Conservation (phyloP, 2,113 vertebrate genomes). For the Gavia stellata region DNA sequence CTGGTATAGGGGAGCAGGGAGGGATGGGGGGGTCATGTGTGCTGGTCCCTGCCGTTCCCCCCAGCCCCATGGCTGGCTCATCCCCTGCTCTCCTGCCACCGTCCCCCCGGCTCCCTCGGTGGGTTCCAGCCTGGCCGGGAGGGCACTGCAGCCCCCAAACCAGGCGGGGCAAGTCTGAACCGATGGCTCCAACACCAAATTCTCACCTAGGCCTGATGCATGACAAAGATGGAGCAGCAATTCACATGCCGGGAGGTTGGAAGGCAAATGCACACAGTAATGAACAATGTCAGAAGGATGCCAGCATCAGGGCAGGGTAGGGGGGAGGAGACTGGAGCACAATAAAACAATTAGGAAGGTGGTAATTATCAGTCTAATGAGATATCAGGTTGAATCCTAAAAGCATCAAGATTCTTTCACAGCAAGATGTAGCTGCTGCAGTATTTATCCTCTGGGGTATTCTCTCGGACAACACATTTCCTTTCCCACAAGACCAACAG, state of each 20-base stretch:
- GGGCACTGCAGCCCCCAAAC: neutral
- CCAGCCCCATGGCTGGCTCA: neutral
- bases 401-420: constrained; percentile 27
- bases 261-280: neutral
- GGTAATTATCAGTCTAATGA: constrained; percentile 35
- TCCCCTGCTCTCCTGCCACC: neutral
- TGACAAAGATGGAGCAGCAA: rapidly evolving
- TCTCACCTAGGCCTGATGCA: neutral
- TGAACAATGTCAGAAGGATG: neutral
- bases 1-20: neutral
- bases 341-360: constrained; percentile 31
- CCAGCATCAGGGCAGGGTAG: neutral
- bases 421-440: neutral
- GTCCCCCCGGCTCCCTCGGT: rapidly evolving
- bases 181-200: neutral
- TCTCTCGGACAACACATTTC: neutral
- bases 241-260: neutral
- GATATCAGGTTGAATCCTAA: constrained; percentile 7
- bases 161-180: neutral
- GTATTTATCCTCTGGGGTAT: neutral
- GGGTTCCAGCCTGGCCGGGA: rapidly evolving
- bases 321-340: neutral
- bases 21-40: no score
- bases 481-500: neutral
- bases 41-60: neutral